A percentile compares a stretch with the other conserved stretches of the same genome.
phyloP scores from a whole-genome alignment of 2,113 vertebrate genomes.

The Charadrius vociferus region DNA sequence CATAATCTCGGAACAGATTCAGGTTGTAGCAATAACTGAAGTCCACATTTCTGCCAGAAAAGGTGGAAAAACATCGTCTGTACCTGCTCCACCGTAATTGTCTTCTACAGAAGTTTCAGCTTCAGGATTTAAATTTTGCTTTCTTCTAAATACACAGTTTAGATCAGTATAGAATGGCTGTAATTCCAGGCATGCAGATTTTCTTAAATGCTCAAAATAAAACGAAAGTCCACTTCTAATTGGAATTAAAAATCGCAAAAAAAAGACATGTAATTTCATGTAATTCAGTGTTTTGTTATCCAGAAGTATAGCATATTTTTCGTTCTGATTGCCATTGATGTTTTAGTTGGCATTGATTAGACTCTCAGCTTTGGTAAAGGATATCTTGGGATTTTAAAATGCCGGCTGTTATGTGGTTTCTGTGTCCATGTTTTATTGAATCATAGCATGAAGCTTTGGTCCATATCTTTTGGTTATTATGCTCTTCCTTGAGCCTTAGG shows the following conservation, averaged over 20 bases:
- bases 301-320: not conserved
- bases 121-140: not conserved
- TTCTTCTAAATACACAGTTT: not conserved
- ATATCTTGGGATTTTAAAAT: not conserved
- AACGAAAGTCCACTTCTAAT: not conserved
- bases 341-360: slow-evolving; percentile 1
- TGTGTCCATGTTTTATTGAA: not conserved
- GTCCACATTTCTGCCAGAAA: not conserved
- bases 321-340: not conserved
- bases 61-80: not conserved
- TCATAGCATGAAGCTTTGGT: not conserved
- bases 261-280: too few species aligned
- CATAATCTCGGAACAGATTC: not conserved
- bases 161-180: not conserved
- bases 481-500: not conserved
- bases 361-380: not conserved
- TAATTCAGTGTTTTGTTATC: not conserved
- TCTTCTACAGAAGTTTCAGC: not conserved
- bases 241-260: not conserved
- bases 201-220: not conserved
- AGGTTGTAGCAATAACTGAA: not conserved
- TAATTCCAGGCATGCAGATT: not conserved
- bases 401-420: not conserved
- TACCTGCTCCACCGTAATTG: not conserved
- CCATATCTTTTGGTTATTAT: not conserved